Base-by-base conservation (phyloP, 2,113 vertebrate species). In the Toxostoma redivivum region DNA sequence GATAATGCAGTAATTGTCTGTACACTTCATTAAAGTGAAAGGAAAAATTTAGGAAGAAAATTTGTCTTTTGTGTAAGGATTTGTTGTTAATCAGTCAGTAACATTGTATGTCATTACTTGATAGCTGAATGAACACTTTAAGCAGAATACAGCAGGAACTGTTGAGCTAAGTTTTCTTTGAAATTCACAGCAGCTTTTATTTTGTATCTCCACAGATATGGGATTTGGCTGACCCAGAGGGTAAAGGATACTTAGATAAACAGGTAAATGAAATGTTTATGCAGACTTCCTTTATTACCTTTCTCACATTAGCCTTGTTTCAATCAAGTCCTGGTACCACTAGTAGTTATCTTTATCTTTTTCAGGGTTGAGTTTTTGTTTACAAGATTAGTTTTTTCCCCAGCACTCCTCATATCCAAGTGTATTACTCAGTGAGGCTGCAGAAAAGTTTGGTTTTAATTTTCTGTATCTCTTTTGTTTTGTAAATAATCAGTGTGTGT, bases 201-300 rank as follows among this genome's bases (percentile, higher is more conserved):
- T 35, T 69, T 92, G 3, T 97, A 19, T 96, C 93, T 79, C 45
- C 74, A 28, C 97, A 99, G 99, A 99, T 99, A 96, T 99, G 99
- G 99, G 99, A 99, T 97, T 97, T 99, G 96, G 99, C 99, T 3
- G 99, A 99, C 93, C 99, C 99, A 2, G 99, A 99, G 95, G 99
- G 99, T 73, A 99, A 99, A 98, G 99, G 99, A 65, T 99, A 98
- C 96, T 96, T 99, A 97, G 99, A 99, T 97, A 99, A 99, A 97
- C 99, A 99, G 98, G 99, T 99, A 97, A 81, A 74, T 89, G 15
- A 58, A 47, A 60, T 15, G 18, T 76, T 18, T 35, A 7, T 74
- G n/a, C 44, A 24, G 60, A 60, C 3, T 7, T 44, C 18, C 42
- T 69, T 1, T 1, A 3, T 65, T 74, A 19, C n/a, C 18, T 73